These are phyloP conservation scores for Corythaixoides concolor DNA, from an alignment of 2,113 vertebrate species.

Conservation along the genomic window DNA sequence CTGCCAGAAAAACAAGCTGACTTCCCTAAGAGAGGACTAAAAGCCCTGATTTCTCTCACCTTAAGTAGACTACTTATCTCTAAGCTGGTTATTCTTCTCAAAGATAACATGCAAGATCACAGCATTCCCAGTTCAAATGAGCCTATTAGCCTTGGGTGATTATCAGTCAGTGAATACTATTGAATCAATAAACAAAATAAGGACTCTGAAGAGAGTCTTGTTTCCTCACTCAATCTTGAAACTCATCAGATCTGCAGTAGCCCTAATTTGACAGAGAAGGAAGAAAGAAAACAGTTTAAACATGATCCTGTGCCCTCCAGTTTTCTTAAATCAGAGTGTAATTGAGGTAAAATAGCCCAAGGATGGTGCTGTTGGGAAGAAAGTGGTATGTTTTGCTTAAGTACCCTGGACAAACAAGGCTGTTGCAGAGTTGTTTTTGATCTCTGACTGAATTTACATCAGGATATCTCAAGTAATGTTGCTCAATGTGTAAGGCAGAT, in stretches of 20 bases:
- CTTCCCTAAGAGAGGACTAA: background rate
- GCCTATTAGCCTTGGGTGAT: background rate
- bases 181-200: slow-evolving; percentile 1
- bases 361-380: background rate
- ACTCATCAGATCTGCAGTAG: background rate
- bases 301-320: background rate
- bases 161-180: background rate
- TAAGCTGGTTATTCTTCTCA: background rate
- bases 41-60: background rate
- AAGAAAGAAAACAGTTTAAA: background rate
- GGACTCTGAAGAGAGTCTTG: background rate
- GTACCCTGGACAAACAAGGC: background rate
- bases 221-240: background rate
- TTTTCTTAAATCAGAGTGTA: background rate
- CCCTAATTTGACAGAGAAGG: background rate
- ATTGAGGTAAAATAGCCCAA: background rate
- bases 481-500: background rate
- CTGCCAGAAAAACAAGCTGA: background rate
- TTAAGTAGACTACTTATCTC: background rate
- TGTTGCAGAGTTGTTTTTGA: background rate
- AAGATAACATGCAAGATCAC: background rate
- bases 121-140: background rate
- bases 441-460: background rate
- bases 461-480: background rate
- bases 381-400: background rate